Conservation (phyloP, 2,113 vertebrate species). For the Prinia subflava region DNA sequence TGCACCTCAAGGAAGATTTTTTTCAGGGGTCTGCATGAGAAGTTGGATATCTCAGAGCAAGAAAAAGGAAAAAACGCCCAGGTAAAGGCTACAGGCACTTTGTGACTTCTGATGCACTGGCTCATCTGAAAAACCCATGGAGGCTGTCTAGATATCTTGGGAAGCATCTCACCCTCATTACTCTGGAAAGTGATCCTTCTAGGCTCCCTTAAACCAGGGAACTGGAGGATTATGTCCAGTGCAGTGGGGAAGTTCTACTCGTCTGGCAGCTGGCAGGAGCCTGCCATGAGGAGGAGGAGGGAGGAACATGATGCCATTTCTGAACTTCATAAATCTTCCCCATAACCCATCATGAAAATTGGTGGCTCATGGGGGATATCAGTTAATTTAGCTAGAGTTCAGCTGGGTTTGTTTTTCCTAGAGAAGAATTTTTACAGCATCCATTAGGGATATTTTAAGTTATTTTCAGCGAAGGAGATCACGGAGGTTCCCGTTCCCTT, state of each 20-base stretch:
- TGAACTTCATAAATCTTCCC: neutral
- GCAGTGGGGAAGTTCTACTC: neutral
- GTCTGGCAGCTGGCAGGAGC: neutral
- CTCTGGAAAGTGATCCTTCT: neutral
- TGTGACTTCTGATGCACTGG: neutral
- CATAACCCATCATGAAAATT: neutral
- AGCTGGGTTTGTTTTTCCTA: neutral
- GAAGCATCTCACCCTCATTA: slow-evolving; percentile 17
- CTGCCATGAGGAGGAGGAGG: neutral
- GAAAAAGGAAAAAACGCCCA: neutral
- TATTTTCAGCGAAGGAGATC: neutral
- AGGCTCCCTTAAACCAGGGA: neutral
- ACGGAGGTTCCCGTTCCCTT: neutral
- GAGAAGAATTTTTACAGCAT: neutral
- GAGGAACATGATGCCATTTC: neutral
- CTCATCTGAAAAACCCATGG: neutral
- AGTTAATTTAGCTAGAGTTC: slow-evolving; percentile 16
- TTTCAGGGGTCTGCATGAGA: neutral
- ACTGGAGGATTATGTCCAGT: neutral
- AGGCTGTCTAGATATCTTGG: neutral
- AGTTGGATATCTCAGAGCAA: neutral
- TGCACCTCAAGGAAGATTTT: neutral
- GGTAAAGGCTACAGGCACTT: neutral
- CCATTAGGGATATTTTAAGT: neutral
- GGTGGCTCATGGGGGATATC: neutral